These are phyloP conservation scores for Merodon equestris DNA, from an alignment of 2,888 invertebrate species.

Conservation along the genomic window DNA sequence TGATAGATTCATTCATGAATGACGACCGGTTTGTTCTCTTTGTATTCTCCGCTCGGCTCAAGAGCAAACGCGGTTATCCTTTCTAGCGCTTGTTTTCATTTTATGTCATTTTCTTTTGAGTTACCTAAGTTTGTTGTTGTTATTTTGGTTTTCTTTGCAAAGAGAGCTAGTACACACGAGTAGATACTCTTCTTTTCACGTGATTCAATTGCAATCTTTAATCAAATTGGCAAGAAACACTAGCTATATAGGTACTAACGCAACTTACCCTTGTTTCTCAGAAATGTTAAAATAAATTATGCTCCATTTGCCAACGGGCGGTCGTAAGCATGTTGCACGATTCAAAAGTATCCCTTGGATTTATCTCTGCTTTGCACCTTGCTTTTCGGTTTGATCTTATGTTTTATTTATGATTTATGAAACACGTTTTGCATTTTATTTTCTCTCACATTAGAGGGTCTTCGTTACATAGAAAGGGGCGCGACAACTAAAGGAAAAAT, in stretches of 20 bases:
- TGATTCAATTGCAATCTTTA: slow-evolving; percentile 15
- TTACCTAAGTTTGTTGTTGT: not conserved
- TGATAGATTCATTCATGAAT: slow-evolving; percentile 58
- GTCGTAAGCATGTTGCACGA: slow-evolving; percentile 50
- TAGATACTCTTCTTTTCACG: not conserved
- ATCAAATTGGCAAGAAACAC: not conserved
- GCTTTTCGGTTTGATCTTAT: not conserved
- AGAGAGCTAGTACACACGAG: slow-evolving; percentile 5
- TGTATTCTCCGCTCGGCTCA: slow-evolving; percentile 9
- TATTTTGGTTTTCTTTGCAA: not conserved
- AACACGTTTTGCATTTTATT: slow-evolving; percentile 32
- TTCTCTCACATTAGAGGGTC: slow-evolving; percentile 32
- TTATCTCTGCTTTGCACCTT: slow-evolving; percentile 9
- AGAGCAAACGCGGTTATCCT: slow-evolving; percentile 17
- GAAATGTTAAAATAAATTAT: slow-evolving; percentile 27
- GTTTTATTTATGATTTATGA: slow-evolving; percentile 37
- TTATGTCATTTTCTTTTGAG: no score
- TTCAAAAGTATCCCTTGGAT: slow-evolving; percentile 39
- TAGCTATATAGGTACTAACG: not conserved
- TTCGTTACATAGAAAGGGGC: slow-evolving; percentile 48
- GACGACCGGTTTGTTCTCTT: slow-evolving; percentile 41
- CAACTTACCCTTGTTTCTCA: slow-evolving; percentile 32
- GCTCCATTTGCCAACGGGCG: slow-evolving; percentile 45
- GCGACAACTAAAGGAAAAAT: slow-evolving; percentile 47
- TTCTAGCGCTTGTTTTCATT: not conserved